A percentile compares a stretch with the other conserved stretches of the same genome.
Evolutionary conservation across 2,797 vertebrate species (phyloP).

Genomic region (Pipistrellus kuhlii): DNA sequence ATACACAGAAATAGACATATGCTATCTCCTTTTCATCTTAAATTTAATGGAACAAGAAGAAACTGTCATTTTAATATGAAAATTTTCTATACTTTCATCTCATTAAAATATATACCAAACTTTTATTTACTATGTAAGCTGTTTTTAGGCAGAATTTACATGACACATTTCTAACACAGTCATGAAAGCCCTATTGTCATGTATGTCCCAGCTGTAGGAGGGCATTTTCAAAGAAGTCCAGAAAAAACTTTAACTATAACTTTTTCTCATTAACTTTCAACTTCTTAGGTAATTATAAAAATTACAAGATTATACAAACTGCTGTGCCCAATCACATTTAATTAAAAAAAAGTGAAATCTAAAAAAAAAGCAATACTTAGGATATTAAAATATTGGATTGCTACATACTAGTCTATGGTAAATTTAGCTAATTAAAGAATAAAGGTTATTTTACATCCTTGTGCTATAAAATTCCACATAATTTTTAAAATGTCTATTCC

Average conservation of each 20-base stretch:
- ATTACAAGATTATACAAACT: constrained; percentile 54
- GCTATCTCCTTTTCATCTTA: constrained; percentile 6
- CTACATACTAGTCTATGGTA: background rate
- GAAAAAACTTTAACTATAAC: constrained; percentile 68
- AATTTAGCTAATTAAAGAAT: constrained; percentile 56
- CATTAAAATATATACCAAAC: constrained; percentile 37
- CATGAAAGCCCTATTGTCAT: constrained; percentile 85
- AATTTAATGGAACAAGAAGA: constrained; percentile 51
- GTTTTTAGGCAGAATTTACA: constrained; percentile 74
- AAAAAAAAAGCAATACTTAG: constrained; percentile 1
- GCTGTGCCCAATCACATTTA: constrained; percentile 51
- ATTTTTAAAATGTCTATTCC: constrained; percentile 23
- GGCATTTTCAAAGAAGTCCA: constrained; percentile 81
- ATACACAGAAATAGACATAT: background rate
- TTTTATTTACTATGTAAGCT: constrained; percentile 66
- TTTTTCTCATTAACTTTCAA: constrained; percentile 55
- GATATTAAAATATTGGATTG: constrained; percentile 34
- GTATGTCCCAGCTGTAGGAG: constrained; percentile 79
- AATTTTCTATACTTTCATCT: constrained; percentile 38
- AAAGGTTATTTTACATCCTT: constrained; percentile 31
- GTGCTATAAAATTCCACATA: background rate
- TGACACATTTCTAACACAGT: constrained; percentile 68
- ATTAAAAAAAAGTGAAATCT: constrained; percentile 47
- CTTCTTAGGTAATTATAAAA: background rate
- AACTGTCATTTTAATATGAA: constrained; percentile 23